These are phyloP conservation scores for Acanthosoma haemorrhoidale DNA, from an alignment of 2,888 invertebrate species.

Conservation along the genomic window DNA sequence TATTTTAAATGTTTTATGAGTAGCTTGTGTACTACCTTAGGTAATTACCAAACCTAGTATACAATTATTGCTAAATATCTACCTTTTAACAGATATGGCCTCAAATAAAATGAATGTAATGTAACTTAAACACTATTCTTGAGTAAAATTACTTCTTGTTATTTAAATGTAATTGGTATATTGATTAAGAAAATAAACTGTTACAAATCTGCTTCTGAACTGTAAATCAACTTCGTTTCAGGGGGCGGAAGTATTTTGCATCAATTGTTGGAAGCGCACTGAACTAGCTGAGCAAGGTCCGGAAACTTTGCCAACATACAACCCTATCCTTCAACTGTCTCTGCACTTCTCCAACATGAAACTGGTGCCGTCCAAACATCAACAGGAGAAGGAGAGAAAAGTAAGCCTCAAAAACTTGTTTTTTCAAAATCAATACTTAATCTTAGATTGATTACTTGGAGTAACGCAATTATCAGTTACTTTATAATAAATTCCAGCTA, in stretches of 20 bases:
- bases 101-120: too few relatives aligned
- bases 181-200: too few relatives aligned
- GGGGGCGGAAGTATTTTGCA: slow-evolving; percentile 57
- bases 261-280: slow-evolving; percentile 69
- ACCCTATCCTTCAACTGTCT: slow-evolving; percentile 60
- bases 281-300: slow-evolving; percentile 62
- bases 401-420: slow-evolving; percentile 41
- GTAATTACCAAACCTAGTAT: too few relatives aligned
- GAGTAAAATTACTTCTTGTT: too few relatives aligned
- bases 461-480: slow-evolving; percentile 16
- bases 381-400: slow-evolving; percentile 49
- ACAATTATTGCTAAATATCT: too few relatives aligned
- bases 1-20: neutral
- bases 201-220: too few relatives aligned
- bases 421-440: neutral
- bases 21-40: too few relatives aligned
- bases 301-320: slow-evolving; percentile 63
- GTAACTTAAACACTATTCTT: too few relatives aligned
- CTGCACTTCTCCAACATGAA: slow-evolving; percentile 59
- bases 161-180: too few relatives aligned
- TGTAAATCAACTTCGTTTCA: neutral
- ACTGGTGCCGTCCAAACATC: slow-evolving; percentile 49
- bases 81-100: too few relatives aligned
- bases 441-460: neutral
- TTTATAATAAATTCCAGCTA: slow-evolving; percentile 32